phyloP scores from a whole-genome alignment of 2,797 vertebrate genomes.

The Hoplostethus atlanticus region DNA sequence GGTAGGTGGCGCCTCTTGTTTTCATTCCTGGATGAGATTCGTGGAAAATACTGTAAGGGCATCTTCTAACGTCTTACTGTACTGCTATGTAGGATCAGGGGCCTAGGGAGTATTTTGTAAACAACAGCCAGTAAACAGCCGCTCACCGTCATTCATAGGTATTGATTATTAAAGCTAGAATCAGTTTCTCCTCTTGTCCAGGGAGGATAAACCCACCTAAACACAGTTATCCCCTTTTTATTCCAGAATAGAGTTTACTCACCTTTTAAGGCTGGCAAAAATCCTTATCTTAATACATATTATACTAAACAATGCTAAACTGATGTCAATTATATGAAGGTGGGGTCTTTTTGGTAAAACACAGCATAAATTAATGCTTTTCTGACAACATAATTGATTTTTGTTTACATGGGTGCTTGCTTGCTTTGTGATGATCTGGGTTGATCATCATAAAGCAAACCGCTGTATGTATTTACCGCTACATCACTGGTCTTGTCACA shows the following conservation, averaged over 20 bases:
- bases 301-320: too few species aligned
- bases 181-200: neutral
- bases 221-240: neutral
- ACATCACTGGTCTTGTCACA: slow-evolving; percentile 17
- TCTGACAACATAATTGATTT: neutral
- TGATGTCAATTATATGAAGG: too few species aligned
- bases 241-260: neutral
- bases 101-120: slow-evolving; percentile 29
- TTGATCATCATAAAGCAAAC: too few species aligned
- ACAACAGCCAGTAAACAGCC: slow-evolving; percentile 28
- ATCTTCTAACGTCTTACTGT: slow-evolving; percentile 18
- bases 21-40: slow-evolving; percentile 21
- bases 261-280: too few species aligned
- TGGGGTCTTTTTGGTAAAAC: too few species aligned
- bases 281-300: too few species aligned
- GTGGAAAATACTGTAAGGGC: slow-evolving; percentile 4
- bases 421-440: neutral
- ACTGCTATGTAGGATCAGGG: neutral
- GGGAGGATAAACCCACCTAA: neutral
- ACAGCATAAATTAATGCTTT: too few species aligned
- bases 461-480: neutral
- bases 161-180: neutral
- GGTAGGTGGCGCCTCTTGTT: slow-evolving; percentile 85
- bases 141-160: slow-evolving; percentile 6
- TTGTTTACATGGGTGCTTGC: neutral